Evolutionary conservation across 2,888 invertebrate genomes (phyloP), one percentile per base, ranked within the genome.

Genomic region (Eupithecia dodoneata): DNA sequence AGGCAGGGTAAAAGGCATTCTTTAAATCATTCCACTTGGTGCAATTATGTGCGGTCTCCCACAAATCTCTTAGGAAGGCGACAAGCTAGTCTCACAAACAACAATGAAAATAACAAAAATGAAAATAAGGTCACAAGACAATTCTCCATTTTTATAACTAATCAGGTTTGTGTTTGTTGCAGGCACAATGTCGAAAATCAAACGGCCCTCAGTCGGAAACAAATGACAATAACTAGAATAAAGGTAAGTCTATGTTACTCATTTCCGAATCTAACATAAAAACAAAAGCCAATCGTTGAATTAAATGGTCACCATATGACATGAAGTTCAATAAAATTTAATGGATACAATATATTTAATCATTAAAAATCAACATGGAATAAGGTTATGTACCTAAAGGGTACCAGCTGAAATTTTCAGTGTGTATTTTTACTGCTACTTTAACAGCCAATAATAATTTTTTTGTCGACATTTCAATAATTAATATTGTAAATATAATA

Each of bases 201-300:
- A 88, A 90, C 90, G 89, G 87, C 90, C 85, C 77, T 85, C 90
- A 86, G 88, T 89, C 85, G 87, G 88, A 90, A 89, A 89, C 92
- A 94, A 93, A 94, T 94, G 94, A 94, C 94, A 94, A 94, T 94
- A 94, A 94, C 92, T 94, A 93, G 92, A 92, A 82, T 91, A 93
- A 93, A 94, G 94, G 94, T 94, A 89, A 88, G 77, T 75, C 44
- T 47, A 18, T 2, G 45, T 12, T 4, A 12, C 44, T 44, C 15
- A 7, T 6, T n/a, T 15, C 13, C n/a, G n/a, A 13, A 44, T n/a
- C 42, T 66, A 44, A 30, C 10, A 63, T 30, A 63, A 30, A 63
- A 10, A 63, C 30, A 3, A 52, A 15, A 52, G 4, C 52, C 52
- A 15, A 52, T 52, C 2, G 15, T 52, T 3, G 6, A 6, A 52